Evolutionary conservation across 2,797 vertebrate genomes (phyloP), one percentile per base, ranked within the genome.

Genomic region (Cyprinella venusta): DNA sequence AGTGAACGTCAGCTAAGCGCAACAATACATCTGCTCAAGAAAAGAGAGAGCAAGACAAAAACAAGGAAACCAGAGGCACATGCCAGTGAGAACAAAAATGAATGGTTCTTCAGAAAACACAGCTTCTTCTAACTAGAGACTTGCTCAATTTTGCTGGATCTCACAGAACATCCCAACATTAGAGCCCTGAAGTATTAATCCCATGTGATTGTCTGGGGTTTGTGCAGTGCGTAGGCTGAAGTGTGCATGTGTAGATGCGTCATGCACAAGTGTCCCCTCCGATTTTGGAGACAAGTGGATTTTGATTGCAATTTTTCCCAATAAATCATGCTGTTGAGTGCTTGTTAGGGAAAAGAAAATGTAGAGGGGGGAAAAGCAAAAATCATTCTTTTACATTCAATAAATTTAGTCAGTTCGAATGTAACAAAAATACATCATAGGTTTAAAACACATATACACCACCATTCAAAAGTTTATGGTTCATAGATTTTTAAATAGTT

Each of bases 11-110:
- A 87, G 86, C 59, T 38, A 90, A 87, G 87, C 91, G 91, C 88
- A 92, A 91, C 90, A 91, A 90, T 92, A 79, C 90, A 91, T 91
- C 89, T 92, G 90, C 50, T 82, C 40, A 52, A 48, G 45, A 63
- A 69, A 68, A 56, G 40, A 86, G 63, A 68, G 52, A 82, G 64
- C 50, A 80, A 85, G 75, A 69, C 18, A 63, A n/a, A 54, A 81
- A 77, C 26, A 63, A 75, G 50, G 52, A 76, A 69, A 30, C 77
- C 61, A 80, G 50, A 67, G 59, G 76, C 45, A 50, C 24, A 74
- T 30, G 59, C 64, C 69, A 33, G 8, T 68, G 59, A 24, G 65
- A 69, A 68, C 5, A n/a, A 33, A 75, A 81, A 86, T 77, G 26
- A 87, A 84, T 88, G 85, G 89, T 88, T 77, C 61, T 81, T 61